These are phyloP conservation scores for Zaprionus camerounensis DNA, from an alignment of 1,140 invertebrate genomes.

Conservation along the genomic window DNA sequence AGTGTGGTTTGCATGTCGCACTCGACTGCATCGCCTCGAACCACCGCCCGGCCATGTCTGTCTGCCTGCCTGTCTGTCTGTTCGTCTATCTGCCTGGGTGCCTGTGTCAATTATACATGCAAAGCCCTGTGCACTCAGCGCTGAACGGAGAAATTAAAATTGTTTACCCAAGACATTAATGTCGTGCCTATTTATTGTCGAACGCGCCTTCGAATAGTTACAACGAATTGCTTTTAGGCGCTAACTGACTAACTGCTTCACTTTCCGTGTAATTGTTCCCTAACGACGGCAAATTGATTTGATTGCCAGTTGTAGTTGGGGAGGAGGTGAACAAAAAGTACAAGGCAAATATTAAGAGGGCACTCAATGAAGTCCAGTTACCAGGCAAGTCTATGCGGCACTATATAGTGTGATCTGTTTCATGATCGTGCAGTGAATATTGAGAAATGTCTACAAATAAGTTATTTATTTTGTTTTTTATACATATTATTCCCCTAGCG, in stretches of 20 bases:
- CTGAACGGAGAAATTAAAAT: slow-evolving; percentile 71
- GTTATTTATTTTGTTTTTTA: too few relatives aligned
- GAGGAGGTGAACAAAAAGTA: background rate
- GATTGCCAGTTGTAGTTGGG: background rate
- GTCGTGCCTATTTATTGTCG: slow-evolving; percentile 47
- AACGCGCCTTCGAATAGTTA: slow-evolving; percentile 52
- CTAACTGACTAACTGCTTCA: slow-evolving; percentile 62
- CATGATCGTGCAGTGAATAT: background rate
- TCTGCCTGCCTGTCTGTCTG: background rate
- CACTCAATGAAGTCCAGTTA: background rate
- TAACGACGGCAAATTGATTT: slow-evolving; percentile 17
- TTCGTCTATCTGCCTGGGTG: slow-evolving; percentile 6
- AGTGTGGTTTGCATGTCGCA: slow-evolving; percentile 52
- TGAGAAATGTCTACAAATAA: background rate
- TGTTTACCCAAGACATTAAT: slow-evolving; percentile 80
- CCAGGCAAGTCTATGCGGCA: too few relatives aligned
- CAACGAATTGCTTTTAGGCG: slow-evolving; percentile 77
- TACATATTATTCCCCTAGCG: too few relatives aligned
- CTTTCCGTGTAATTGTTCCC: slow-evolving; percentile 40
- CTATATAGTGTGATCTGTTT: too few relatives aligned
- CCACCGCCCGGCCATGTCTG: background rate
- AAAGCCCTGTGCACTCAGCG: slow-evolving; percentile 44
- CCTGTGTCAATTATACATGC: slow-evolving; percentile 58
- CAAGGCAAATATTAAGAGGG: background rate
- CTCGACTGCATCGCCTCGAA: slow-evolving; percentile 18